Conservation (phyloP, 2,888 invertebrate genomes). For the Erynnis tages region DNA sequence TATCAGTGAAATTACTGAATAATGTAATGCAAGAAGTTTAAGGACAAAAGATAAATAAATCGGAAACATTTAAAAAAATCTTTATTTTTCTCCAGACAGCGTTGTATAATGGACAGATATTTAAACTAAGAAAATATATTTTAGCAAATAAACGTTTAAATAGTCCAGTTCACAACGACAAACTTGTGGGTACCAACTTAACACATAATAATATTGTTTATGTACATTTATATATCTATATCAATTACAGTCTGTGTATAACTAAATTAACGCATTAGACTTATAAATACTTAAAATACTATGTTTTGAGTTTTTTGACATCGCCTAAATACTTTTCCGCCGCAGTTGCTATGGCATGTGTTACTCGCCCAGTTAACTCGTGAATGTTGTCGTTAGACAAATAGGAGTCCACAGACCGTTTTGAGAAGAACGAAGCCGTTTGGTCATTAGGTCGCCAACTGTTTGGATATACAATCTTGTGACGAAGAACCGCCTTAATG, state of each 20-base stretch:
- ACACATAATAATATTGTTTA: no score
- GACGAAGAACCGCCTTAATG: slow-evolving; percentile 86
- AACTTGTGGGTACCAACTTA: no score
- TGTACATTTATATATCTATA: not conserved
- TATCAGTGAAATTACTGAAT: no score
- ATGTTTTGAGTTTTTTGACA: no score
- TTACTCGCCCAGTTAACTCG: slow-evolving; percentile 71
- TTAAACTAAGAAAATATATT: slow-evolving; percentile 42
- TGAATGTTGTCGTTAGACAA: slow-evolving; percentile 73
- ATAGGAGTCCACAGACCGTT: slow-evolving; percentile 69
- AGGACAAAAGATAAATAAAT: no score
- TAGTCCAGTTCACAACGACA: slow-evolving; percentile 73
- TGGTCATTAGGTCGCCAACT: slow-evolving; percentile 71
- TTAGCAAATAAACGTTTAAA: slow-evolving; percentile 43
- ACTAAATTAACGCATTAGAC: slow-evolving; percentile 10
- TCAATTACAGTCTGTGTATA: slow-evolving; percentile 26
- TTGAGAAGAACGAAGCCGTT: slow-evolving; percentile 66
- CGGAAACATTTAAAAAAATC: not conserved
- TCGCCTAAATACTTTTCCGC: slow-evolving; percentile 68
- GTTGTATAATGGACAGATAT: slow-evolving; percentile 74
- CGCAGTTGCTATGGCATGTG: slow-evolving; percentile 63
- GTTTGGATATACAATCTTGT: slow-evolving; percentile 85
- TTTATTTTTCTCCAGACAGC: slow-evolving; percentile 29
- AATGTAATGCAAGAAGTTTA: no score
- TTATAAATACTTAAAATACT: slow-evolving; percentile 9